These are phyloP conservation scores for Atethmia centrago DNA, from an alignment of 2,888 invertebrate genomes.

Conservation along the genomic window DNA sequence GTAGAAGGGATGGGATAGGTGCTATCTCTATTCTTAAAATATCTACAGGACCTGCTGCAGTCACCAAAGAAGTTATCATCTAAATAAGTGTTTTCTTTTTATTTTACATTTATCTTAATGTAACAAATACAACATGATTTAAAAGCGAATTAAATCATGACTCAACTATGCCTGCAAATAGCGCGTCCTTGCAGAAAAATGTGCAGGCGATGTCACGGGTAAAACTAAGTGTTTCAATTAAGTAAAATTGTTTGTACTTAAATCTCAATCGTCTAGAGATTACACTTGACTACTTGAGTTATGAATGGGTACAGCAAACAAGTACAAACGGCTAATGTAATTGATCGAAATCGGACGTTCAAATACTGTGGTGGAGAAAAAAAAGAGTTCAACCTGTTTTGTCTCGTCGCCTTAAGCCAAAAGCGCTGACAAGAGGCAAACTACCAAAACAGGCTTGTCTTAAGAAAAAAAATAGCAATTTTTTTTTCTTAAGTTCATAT, in stretches of 20 bases:
- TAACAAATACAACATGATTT: background rate
- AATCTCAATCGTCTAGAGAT: slow-evolving; percentile 22
- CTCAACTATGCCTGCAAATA: slow-evolving; percentile 6
- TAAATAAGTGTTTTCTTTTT: too few species aligned
- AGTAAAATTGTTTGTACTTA: slow-evolving; percentile 47
- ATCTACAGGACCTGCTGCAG: too few species aligned
- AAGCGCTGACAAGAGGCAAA: too few species aligned
- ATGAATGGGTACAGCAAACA: slow-evolving; percentile 35
- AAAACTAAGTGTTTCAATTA: slow-evolving; percentile 45
- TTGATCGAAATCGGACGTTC: slow-evolving; percentile 20
- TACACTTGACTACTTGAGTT: slow-evolving; percentile 20
- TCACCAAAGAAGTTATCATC: too few species aligned
- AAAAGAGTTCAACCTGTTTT: background rate
- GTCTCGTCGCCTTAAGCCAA: too few species aligned
- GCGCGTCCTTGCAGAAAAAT: slow-evolving; percentile 21
- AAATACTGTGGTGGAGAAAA: background rate
- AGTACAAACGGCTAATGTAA: slow-evolving; percentile 31
- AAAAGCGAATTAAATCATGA: slow-evolving; percentile 14
- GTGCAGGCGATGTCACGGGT: slow-evolving; percentile 13
- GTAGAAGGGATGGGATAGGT: too few species aligned
- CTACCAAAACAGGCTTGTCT: too few species aligned
- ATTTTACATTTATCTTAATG: too few species aligned
- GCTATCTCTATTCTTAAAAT: too few species aligned
- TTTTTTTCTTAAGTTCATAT: too few species aligned
- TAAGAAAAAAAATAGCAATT: too few species aligned